Base-by-base conservation (phyloP, 2,113 vertebrate species). In the Aphyosemion australe region DNA sequence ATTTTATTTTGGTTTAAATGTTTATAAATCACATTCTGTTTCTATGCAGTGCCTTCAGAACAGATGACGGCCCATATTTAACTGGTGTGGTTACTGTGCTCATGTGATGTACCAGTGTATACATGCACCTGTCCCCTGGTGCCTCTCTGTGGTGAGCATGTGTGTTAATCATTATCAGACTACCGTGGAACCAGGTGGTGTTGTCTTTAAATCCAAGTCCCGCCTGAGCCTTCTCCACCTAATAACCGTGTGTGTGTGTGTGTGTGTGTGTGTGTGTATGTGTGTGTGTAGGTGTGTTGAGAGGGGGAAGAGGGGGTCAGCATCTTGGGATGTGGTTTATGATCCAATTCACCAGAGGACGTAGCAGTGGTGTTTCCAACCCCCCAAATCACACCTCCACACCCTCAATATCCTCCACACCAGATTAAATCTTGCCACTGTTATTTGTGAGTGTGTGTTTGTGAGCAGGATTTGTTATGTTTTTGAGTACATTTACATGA, bases 401-500 rank as follows among this genome's bases (percentile, higher is more conserved):
- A 84, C 84, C 84, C 87, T 78, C 91, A 94, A 93, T 93, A 83
- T 93, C 86, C 92, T 92, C 92, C 91, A 91, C 88, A 93, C 91
- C 85, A 87, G 94, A 95, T 94, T 95, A 97, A 94, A 95, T 94
- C 93, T 91, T 93, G 93, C 93, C 93, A 95, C 94, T 95, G 94
- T 94, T 96, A 94, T 95, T 69, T 81, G 74, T 83, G 66, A 64
- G 58, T 77, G 41, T 72, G 50, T 81, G 37, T 61, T 20, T 72
- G 47, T 64, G 61, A 76, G 41, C 66, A 50, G 67, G 50, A 34
- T 74, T 37, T 37, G 7, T 37, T 37, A 37, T 74, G 34, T 75
- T 21, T 66, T 39, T 78, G 51, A 68, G 46, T 32, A 18, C 70
- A 66, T 73, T 74, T 83, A 74, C 73, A 71, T 61, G 72, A 54